Evolutionary conservation across 2,113 vertebrate genomes (phyloP), one percentile per base, ranked within the genome.

Genomic region (Eulemur rufifrons): DNA sequence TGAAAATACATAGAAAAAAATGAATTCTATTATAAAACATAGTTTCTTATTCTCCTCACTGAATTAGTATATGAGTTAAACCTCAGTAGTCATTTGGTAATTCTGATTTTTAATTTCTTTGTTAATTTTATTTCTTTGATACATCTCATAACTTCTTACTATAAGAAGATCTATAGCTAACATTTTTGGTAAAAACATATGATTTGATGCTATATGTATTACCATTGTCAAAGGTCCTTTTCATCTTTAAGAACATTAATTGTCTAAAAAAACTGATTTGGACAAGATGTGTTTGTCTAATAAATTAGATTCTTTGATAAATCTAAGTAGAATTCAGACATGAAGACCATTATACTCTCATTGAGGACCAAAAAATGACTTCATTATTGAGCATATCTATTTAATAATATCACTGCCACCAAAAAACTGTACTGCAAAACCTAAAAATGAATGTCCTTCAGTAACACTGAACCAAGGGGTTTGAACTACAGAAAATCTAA

Each of bases 371-470:
- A 23, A 8, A 50, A 2, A 18, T 11, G 64, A 83, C 89, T 95
- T 96, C 7, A 23, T 23, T 78, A 23, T 61, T 87, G 32, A 59
- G 20, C 63, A 27, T 37, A 52, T 39, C 5, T 47, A 52, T 52
- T 52, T 52, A 52, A 52, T 52, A 61, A 13, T 94, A 54, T 73
- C 3, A 8, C 56, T 94, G 73, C 23, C 34, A 92, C 29, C 39
- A 91, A 77, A 80, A 21, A 10, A 69, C 12, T 78, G 1, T 86
- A 74, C 18, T 50, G 7, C 10, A 23, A 52, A 69, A 94, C 3
- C n/a, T 96, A 74, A 94, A 97, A 97, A 96, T 85, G 20, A 97
- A 95, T 47, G 5, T 47, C 14, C 10, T 93, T 50, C 8, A 56
- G 1, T 32, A 47, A 87, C 29, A n/a, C 6, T 42, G 32, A 93